Conservation (phyloP, 2,888 invertebrate genomes). For the Mayetiola destructor region DNA sequence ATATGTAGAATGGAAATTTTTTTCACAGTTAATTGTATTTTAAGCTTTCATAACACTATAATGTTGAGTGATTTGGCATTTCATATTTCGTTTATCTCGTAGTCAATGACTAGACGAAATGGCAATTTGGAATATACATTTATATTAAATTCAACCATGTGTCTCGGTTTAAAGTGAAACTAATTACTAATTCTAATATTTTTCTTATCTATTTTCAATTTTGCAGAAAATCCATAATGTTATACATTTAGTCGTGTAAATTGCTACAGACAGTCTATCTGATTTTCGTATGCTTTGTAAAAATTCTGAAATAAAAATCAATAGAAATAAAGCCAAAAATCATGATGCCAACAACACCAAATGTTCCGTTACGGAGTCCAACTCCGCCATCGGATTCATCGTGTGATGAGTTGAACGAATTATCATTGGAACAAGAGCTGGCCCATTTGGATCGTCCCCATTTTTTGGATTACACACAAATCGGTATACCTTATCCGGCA, state of each 20-base stretch:
- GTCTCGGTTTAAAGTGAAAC: no score
- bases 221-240: not conserved
- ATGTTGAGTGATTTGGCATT: no score
- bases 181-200: not conserved
- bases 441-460: constrained; percentile 37
- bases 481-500: not conserved
- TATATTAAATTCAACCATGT: no score
- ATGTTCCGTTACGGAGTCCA: constrained; percentile 15
- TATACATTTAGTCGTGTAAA: not conserved
- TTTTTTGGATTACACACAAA: constrained; percentile 40
- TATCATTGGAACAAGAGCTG: constrained; percentile 20
- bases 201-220: not conserved
- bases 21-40: no score
- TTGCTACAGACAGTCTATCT: not conserved
- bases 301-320: not conserved
- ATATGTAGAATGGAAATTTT: constrained; percentile 13
- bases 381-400: constrained; percentile 19
- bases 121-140: no score
- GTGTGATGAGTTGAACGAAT: constrained; percentile 20
- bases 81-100: no score
- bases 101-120: no score
- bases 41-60: no score
- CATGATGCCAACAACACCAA: not conserved
- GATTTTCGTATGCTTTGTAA: no score
- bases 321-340: not conserved